Conservation (phyloP, 2,888 invertebrate species). For the Drosophila nr. medialis region DNA sequence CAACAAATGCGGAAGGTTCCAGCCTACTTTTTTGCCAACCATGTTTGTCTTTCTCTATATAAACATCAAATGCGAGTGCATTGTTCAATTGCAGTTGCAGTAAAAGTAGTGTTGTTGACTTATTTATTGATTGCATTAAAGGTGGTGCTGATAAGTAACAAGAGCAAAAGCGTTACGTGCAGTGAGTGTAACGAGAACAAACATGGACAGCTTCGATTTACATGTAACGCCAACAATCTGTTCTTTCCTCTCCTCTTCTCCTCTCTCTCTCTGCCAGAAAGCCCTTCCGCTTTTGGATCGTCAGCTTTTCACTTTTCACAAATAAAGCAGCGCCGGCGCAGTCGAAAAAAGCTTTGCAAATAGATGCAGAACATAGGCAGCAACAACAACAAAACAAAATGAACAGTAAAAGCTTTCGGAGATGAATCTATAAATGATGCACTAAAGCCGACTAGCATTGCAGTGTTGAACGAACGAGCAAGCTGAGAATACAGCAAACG, state of each 20-base stretch:
- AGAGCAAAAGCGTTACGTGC: conserved; percentile 40
- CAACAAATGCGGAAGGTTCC: conserved; percentile 15
- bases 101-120: neutral
- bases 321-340: conserved; percentile 53
- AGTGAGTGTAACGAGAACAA: conserved; percentile 47
- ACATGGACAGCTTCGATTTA: conserved; percentile 16
- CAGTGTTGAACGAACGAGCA: conserved; percentile 48
- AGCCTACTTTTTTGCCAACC: neutral
- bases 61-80: neutral
- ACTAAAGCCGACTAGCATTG: conserved; percentile 40
- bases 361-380: conserved; percentile 11
- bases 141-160: conserved; percentile 32
- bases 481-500: conserved; percentile 12
- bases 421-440: conserved; percentile 62
- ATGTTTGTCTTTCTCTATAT: neutral
- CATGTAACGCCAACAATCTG: neutral
- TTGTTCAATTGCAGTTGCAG: conserved; percentile 8
- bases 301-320: conserved; percentile 53
- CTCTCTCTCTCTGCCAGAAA: neutral
- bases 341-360: conserved; percentile 60
- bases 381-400: conserved; percentile 14
- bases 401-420: conserved; percentile 58
- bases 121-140: conserved; percentile 16
- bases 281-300: conserved; percentile 47
- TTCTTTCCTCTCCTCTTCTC: neutral